Evolutionary conservation across 2,888 invertebrate genomes (phyloP).

Genomic region (Aphelenchoides bicaudatus): DNA sequence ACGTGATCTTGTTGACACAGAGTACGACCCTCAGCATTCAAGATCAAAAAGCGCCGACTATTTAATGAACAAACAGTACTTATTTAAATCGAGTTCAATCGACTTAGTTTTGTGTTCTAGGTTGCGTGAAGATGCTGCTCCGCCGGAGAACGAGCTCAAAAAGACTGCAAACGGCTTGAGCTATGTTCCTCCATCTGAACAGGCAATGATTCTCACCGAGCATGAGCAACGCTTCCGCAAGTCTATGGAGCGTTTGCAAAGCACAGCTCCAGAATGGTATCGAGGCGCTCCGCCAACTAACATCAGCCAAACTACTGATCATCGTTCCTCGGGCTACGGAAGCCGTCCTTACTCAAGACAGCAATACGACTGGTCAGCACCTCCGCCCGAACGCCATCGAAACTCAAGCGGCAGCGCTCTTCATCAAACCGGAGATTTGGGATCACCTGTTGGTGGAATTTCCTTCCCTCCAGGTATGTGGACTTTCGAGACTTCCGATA

Average conservation of each 20-base stretch:
- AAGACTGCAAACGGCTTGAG: conserved; percentile 46
- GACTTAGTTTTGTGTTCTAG: conserved; percentile 34
- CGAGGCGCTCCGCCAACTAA: conserved; percentile 36
- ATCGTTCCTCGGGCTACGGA: conserved; percentile 28
- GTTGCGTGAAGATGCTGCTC: conserved; percentile 54
- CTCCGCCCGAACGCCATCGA: conserved; percentile 8
- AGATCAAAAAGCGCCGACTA: conserved; percentile 60
- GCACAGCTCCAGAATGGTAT: conserved; percentile 59
- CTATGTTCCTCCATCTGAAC: background rate
- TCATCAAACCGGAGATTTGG: conserved; percentile 3
- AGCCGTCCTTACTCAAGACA: conserved; percentile 24
- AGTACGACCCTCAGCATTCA: conserved; percentile 42
- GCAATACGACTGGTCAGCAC: conserved; percentile 14
- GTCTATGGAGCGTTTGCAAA: conserved; percentile 52
- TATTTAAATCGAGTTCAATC: conserved; percentile 1
- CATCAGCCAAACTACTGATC: conserved; percentile 29
- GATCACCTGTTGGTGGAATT: conserved; percentile 39
- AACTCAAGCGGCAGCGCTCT: conserved; percentile 10
- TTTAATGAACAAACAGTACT: conserved; percentile 56
- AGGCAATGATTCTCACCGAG: conserved; percentile 40
- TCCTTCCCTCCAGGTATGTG: conserved; percentile 55
- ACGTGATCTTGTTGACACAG: conserved; percentile 40
- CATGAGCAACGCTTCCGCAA: conserved; percentile 60
- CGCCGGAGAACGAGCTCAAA: conserved; percentile 60
- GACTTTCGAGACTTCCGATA: no score